Percentiles rank a stretch among this genome's conserved stretches.
These are phyloP conservation scores for Myotis planiceps DNA, from an alignment of 2,797 vertebrate genomes.

Conservation along the genomic window DNA sequence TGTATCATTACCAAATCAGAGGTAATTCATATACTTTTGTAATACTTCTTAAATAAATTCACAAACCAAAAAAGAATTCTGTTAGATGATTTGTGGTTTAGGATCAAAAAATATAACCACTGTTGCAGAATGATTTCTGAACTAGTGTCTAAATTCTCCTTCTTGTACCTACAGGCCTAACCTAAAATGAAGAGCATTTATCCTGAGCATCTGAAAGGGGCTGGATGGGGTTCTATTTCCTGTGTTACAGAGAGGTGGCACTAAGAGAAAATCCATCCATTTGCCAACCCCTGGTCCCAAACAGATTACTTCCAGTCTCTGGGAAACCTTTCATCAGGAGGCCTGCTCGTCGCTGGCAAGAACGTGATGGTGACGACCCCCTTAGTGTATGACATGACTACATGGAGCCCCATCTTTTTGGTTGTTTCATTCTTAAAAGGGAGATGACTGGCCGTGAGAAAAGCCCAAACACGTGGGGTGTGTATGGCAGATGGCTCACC, in stretches of 20 bases:
- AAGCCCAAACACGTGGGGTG: background rate
- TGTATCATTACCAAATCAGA: background rate
- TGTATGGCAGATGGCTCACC: background rate
- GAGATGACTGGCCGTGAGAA: background rate
- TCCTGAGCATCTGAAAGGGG: background rate
- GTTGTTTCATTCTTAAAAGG: background rate
- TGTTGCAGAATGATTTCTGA: background rate
- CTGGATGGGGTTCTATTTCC: background rate
- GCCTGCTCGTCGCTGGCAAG: background rate
- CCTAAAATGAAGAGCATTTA: background rate
- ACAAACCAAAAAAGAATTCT: conserved; percentile 18
- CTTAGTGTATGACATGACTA: background rate
- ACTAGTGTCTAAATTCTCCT: background rate
- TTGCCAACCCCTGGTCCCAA: background rate
- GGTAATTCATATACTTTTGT: background rate
- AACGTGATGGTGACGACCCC: background rate
- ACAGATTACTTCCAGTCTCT: background rate
- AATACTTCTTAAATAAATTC: background rate
- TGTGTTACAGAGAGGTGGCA: background rate
- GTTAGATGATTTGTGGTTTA: background rate
- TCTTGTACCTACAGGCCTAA: background rate
- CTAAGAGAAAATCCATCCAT: background rate
- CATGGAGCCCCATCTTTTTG: background rate
- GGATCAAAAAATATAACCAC: background rate
- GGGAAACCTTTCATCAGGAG: background rate